phyloP scores from a whole-genome alignment of 2,113 vertebrate genomes.

The Mohoua ochrocephala region DNA sequence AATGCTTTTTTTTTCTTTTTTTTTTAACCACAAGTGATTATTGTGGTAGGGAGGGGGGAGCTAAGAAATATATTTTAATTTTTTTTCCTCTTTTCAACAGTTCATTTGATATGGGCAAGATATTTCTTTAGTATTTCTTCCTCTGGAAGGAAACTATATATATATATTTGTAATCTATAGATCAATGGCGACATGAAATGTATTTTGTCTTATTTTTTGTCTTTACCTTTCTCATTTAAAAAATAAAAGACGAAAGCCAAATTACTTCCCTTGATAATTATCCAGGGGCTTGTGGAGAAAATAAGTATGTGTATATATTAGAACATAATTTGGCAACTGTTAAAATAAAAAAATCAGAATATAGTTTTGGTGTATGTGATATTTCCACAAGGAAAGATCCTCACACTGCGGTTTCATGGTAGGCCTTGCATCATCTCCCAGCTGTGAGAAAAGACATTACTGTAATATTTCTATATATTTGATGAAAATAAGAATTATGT shows the following conservation, averaged over 20 bases:
- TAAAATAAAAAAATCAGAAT: conserved; percentile 18
- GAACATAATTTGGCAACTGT: conserved; percentile 10
- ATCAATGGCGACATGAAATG: conserved; percentile 12
- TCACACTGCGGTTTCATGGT: not conserved
- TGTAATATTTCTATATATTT: conserved; percentile 1
- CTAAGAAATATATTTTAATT: not conserved
- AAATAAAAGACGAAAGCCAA: conserved; percentile 51
- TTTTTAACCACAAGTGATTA: not conserved
- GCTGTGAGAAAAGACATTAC: not conserved
- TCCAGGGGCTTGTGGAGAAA: not conserved
- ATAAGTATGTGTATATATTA: not conserved
- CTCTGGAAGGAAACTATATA: conserved; percentile 29
- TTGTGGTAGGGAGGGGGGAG: not conserved
- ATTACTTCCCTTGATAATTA: conserved; percentile 32
- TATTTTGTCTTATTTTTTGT: conserved; percentile 54
- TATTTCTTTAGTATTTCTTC: conserved; percentile 53
- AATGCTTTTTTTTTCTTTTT: not conserved
- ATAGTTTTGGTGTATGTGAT: not conserved
- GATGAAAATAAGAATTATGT: not conserved
- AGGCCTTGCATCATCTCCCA: not conserved
- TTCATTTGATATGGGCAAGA: conserved; percentile 40
- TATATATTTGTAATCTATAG: conserved; percentile 30
- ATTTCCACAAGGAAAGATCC: not conserved
- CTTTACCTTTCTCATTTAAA: conserved; percentile 47
- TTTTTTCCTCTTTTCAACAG: not conserved